These are phyloP conservation scores for Cryptocephalus primarius DNA, from an alignment of 2,888 invertebrate species.

Conservation along the genomic window DNA sequence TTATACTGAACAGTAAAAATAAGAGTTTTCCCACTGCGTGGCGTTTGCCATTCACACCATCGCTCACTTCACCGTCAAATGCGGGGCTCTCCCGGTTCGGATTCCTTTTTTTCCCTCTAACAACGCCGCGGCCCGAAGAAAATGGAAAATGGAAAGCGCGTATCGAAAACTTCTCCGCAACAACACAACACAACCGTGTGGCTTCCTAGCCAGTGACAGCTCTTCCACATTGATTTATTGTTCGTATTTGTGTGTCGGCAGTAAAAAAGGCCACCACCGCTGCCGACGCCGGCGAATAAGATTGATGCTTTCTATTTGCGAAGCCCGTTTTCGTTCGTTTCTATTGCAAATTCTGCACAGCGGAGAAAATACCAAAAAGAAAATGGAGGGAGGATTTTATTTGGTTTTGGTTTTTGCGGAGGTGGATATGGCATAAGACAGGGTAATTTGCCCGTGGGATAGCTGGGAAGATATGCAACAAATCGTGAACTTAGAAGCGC, in stretches of 20 bases:
- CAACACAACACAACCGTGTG: slow-evolving; percentile 20
- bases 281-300: slow-evolving; percentile 27
- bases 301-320: slow-evolving; percentile 33
- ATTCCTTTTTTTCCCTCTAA: neutral
- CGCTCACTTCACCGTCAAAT: too few relatives aligned
- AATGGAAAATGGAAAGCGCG: slow-evolving; percentile 12
- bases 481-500: too few relatives aligned
- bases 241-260: slow-evolving; percentile 35
- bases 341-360: slow-evolving; percentile 6
- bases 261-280: slow-evolving; percentile 13
- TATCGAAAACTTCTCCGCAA: slow-evolving; percentile 13
- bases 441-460: too few relatives aligned
- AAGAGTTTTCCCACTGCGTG: too few relatives aligned
- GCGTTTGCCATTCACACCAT: too few relatives aligned
- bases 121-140: slow-evolving; percentile 4
- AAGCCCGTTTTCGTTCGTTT: slow-evolving; percentile 18
- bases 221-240: slow-evolving; percentile 37
- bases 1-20: too few relatives aligned
- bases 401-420: too few relatives aligned
- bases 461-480: too few relatives aligned
- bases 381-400: too few relatives aligned
- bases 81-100: too few relatives aligned
- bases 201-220: slow-evolving; percentile 31
- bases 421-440: too few relatives aligned
- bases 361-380: neutral